Evolutionary conservation across 2,113 vertebrate species (phyloP).

Genomic region (Centrocercus urophasianus): DNA sequence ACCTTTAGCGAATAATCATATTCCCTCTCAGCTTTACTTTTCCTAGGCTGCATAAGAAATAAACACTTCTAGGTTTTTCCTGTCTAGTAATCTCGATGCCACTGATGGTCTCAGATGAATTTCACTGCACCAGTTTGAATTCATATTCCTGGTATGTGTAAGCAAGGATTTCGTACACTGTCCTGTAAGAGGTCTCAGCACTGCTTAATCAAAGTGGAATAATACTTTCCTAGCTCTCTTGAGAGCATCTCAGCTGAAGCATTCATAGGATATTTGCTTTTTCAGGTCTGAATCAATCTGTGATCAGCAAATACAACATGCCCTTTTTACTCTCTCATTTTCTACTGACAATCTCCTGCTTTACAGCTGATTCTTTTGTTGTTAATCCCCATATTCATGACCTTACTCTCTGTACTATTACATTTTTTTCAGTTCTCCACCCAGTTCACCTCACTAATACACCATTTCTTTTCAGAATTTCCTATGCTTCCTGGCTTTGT

Average conservation of each 20-base stretch:
- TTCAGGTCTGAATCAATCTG: background rate
- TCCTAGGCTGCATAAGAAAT: background rate
- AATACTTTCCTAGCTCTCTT: background rate
- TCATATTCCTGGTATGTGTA: background rate
- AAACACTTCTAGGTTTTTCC: background rate
- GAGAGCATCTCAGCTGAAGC: background rate
- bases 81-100: background rate
- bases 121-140: background rate
- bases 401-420: background rate
- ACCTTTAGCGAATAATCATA: background rate
- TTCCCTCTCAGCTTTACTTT: background rate
- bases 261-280: slow-evolving; percentile 2
- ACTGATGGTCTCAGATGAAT: background rate
- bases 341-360: background rate
- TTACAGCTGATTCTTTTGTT: background rate
- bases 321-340: slow-evolving; percentile 21
- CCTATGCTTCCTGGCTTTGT: background rate
- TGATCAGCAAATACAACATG: background rate
- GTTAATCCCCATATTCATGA: background rate
- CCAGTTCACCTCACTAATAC: slow-evolving; percentile 14
- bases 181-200: background rate
- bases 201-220: background rate
- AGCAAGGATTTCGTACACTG: background rate
- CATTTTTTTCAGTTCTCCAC: background rate
- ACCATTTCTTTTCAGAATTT: slow-evolving; percentile 7